A percentile compares a stretch with the other conserved stretches of the same genome.
Evolutionary conservation across 2,888 invertebrate genomes (phyloP).

Genomic region (Diloba caeruleocephala): DNA sequence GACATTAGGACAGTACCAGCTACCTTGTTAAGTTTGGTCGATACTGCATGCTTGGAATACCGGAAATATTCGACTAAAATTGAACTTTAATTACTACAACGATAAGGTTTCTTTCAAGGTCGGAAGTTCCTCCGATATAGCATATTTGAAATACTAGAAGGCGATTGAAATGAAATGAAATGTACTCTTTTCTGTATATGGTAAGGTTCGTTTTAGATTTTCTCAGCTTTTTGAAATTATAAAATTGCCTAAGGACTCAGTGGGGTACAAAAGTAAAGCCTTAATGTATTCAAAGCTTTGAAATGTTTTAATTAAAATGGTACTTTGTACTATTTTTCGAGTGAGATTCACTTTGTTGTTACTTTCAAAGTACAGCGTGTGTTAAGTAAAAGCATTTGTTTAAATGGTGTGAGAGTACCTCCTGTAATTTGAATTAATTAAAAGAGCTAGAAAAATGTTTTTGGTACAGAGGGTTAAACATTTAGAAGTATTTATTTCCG

Average conservation of each 20-base stretch:
- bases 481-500: no score
- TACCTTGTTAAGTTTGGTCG: constrained; percentile 4
- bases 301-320: constrained; percentile 60
- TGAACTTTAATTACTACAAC: neutral
- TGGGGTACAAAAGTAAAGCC: constrained; percentile 45
- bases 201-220: constrained; percentile 26
- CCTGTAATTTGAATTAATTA: constrained; percentile 40
- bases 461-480: constrained; percentile 2
- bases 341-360: constrained; percentile 52
- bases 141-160: constrained; percentile 7
- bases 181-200: neutral
- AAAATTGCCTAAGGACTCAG: constrained; percentile 40
- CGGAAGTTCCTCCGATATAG: constrained; percentile 1
- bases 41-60: constrained; percentile 22
- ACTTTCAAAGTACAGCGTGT: constrained; percentile 14
- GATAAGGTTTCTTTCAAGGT: constrained; percentile 10
- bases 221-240: constrained; percentile 24
- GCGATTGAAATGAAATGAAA: constrained; percentile 5
- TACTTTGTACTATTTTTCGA: constrained; percentile 46
- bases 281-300: constrained; percentile 56
- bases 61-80: constrained; percentile 12
- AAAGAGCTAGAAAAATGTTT: constrained; percentile 14
- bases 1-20: neutral
- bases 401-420: constrained; percentile 14
- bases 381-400: constrained; percentile 24